These are phyloP conservation scores for Corythaixoides concolor DNA, from an alignment of 2,113 vertebrate genomes.

Conservation along the genomic window DNA sequence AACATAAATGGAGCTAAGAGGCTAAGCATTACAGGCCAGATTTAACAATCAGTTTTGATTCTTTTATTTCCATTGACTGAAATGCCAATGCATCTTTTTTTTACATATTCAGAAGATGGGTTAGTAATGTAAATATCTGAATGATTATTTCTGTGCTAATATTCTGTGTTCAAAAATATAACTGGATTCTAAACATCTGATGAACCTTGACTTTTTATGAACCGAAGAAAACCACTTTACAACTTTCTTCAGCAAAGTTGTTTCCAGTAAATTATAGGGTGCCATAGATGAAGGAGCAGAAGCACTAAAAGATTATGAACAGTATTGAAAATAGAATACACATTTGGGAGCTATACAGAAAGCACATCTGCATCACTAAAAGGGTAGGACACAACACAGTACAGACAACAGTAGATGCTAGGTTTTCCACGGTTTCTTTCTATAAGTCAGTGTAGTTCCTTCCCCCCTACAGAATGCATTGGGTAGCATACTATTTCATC, in stretches of 20 bases:
- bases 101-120: background rate
- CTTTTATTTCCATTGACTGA: background rate
- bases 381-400: background rate
- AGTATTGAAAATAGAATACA: background rate
- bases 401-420: background rate
- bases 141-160: background rate
- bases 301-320: background rate
- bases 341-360: background rate
- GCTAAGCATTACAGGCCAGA: background rate
- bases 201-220: background rate
- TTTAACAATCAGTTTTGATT: background rate
- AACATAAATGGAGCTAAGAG: background rate
- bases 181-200: background rate
- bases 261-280: background rate
- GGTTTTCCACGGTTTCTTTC: background rate
- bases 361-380: background rate
- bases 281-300: background rate
- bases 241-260: background rate
- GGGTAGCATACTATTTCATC: background rate
- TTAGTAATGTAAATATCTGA: background rate
- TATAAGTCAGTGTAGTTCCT: background rate
- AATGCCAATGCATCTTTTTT: background rate
- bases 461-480: background rate
- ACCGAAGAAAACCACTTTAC: background rate
- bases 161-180: background rate